Evolutionary conservation across 92 coral and sea anemone genomes (phyloP), one percentile per base, ranked within the genome.

Genomic region (Epizoanthus ramosus): DNA sequence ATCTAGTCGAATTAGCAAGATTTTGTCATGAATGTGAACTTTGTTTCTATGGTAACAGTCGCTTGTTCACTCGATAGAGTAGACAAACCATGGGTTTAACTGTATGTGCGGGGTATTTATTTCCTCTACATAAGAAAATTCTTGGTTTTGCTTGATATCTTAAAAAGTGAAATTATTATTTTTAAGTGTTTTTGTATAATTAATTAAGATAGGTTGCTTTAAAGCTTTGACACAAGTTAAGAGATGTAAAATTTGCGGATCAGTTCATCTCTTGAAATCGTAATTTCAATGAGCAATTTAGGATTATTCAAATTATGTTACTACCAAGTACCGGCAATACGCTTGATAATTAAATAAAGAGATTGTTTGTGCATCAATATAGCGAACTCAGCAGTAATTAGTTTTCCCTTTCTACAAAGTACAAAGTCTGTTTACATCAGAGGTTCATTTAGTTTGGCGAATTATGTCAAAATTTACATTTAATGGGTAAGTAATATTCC

Each of bases 291-390:
- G 45, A 6, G 15, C 16, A 74, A 19, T 74, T 22, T 4, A 2
- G 65, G 35, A 21, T 13, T 56, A 56, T 74, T 74, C 64, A 74
- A 74, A 56, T 56, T 74, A 16, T 43, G 25, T 74, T 9, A n/a
- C 79, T 33, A 24, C 28, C 43, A 37, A 37, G 43, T 37, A 6
- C 43, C 50, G 65, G 39, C 47, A 8, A 10, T 4, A 50, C 7
- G 14, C 15, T 6, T 50, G 54, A 10, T 24, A 73, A 25, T 37
- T 37, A 37, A 37, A 37, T 37, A 37, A 73, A 53, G 43, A 19
- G 17, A 53, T 73, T 73, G 79, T 28, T 56, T 74, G 54, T 14
- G 6, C 23, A 28, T 54, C 65, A 74, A 15, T 53, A 24, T 43
- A 25, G 14, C 63, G 23, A 12, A n/a, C 31, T 73, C 9, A 3